phyloP scores from a whole-genome alignment of 2,797 vertebrate species.

The Myotis daubentonii region DNA sequence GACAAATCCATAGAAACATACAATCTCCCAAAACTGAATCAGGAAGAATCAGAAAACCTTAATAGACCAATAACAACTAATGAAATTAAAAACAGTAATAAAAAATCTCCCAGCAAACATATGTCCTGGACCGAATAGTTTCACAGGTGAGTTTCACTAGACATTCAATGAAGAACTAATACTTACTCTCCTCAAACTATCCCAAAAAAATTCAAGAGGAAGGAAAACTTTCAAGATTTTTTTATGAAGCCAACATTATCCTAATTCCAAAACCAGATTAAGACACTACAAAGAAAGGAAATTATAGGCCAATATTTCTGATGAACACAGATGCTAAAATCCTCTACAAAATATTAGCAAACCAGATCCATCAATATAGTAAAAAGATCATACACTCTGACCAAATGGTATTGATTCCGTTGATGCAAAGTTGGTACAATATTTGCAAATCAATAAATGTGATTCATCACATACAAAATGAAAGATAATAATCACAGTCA shows the following conservation, averaged over 20 bases:
- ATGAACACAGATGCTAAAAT: not conserved
- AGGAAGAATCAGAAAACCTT: not conserved
- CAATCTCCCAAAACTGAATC: not conserved
- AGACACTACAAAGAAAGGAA: not conserved
- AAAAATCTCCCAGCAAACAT: not conserved
- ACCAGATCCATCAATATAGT: not conserved
- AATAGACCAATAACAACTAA: not conserved
- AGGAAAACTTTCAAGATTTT: not conserved
- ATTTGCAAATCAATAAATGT: not conserved
- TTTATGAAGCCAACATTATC: not conserved
- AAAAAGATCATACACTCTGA: not conserved
- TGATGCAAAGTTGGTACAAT: not conserved
- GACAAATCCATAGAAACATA: not conserved
- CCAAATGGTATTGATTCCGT: not conserved
- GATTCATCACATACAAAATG: not conserved
- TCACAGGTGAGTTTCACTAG: not conserved
- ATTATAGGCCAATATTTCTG: not conserved
- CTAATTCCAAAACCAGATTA: not conserved
- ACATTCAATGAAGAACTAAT: not conserved
- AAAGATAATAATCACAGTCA: not conserved
- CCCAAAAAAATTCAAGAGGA: not conserved
- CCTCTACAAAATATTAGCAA: not conserved
- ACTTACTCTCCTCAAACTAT: not conserved
- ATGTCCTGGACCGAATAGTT: not conserved
- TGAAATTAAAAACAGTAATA: not conserved